Evolutionary conservation across 2,888 invertebrate genomes (phyloP), one percentile per base, ranked within the genome.

Genomic region (Monochamus alternatus): DNA sequence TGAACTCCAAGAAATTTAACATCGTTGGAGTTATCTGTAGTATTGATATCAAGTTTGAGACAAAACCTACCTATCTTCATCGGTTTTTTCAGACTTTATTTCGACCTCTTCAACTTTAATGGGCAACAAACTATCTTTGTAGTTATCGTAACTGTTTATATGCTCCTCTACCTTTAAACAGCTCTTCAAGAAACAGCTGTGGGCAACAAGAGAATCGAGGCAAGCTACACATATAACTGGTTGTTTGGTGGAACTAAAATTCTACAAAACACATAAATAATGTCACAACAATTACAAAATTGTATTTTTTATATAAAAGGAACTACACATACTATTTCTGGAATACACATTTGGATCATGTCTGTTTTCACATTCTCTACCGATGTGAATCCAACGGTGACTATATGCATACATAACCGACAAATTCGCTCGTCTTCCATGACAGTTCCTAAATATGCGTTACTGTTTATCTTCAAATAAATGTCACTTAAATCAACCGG

Each of bases 11-110:
- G 1, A 22, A 22, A 22, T 22, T 22, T 22, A 22, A 22, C 22
- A 22, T 22, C 22, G 22, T 22, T 22, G 0, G 22, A 22, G 22
- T 22, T 22, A 22, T 22, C 22, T 22, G 22, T 22, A 22, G 22
- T 22, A 22, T 22, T 22, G 22, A 22, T 22, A 22, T 22, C 22
- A 22, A 22, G 22, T 22, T 22, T 22, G 22, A 22, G 22, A 22
- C 22, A 22, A 22, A 22, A 22, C 22, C 22, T 22, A 22, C 22
- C 22, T 22, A 22, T 22, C 22, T 22, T 22, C 22, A 22, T 22
- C 22, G 22, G 22, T 22, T 22, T 22, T n/a, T n/a, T 60, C 59
- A 10, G 62, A 62, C n/a, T 62, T 62, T 32, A 62, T 62, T 62
- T 32, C 62, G n/a, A 32, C 32, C 5, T 32, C 62, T 12, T 62